Conservation (phyloP, 2,113 vertebrate species). For the Antennarius striatus region DNA sequence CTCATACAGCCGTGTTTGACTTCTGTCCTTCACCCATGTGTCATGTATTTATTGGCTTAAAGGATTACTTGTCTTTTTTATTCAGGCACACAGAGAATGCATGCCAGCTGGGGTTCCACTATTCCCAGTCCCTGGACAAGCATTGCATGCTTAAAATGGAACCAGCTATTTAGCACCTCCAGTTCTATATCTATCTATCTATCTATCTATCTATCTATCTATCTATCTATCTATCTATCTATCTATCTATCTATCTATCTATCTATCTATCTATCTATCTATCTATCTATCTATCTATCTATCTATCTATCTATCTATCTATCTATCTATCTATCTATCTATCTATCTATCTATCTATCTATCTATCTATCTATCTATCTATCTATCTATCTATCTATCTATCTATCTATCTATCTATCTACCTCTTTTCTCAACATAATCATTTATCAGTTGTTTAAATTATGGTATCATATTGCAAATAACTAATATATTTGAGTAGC, state of each 20-base stretch:
- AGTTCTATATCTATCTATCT: not conserved
- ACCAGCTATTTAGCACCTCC: constrained; percentile 30
- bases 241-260: no score
- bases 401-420: not conserved
- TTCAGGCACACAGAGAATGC: constrained; percentile 39
- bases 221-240: not conserved
- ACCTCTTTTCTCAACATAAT: no score
- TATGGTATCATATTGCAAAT: not conserved
- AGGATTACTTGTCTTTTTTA: constrained; percentile 69
- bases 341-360: not conserved
- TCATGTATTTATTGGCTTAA: constrained; percentile 74
- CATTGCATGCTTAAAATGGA: constrained; percentile 33
- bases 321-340: not conserved
- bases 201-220: not conserved
- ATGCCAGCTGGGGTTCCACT: constrained; percentile 45
- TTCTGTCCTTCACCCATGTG: constrained; percentile 47
- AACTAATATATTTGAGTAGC: not conserved
- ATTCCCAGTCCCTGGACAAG: constrained; percentile 12
- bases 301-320: not conserved
- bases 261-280: no score
- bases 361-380: no score
- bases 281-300: not conserved
- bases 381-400: no score
- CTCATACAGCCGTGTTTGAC: constrained; percentile 43
- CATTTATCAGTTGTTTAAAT: no score